Evolutionary conservation across 2,797 vertebrate species (phyloP).

Genomic region (Semotilus atromaculatus): DNA sequence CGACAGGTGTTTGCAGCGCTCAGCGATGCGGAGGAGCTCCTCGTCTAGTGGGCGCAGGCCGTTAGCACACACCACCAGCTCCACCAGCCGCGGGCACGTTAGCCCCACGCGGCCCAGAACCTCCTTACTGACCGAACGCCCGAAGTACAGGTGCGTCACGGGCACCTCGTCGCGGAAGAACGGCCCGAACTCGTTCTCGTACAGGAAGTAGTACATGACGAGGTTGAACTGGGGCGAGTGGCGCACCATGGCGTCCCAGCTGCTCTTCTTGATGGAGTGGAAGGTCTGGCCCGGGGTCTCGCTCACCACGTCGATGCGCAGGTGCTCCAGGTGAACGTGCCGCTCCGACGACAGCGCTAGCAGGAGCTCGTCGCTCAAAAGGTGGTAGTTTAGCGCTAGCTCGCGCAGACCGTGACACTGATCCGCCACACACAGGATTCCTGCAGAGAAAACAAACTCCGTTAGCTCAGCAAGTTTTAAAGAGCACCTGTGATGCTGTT

Average conservation of each 20-base stretch:
- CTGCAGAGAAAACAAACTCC: conserved; percentile 59
- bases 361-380: conserved; percentile 85
- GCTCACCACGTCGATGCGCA: conserved; percentile 87
- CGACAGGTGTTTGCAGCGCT: conserved; percentile 83
- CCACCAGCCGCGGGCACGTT: conserved; percentile 84
- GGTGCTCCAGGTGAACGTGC: conserved; percentile 85
- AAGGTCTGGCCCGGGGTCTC: conserved; percentile 88
- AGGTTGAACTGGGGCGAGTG: conserved; percentile 89
- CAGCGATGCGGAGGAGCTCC: conserved; percentile 86
- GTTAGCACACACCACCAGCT: conserved; percentile 88
- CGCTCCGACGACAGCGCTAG: conserved; percentile 86
- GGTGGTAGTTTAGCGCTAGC: conserved; percentile 86
- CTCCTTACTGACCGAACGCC: conserved; percentile 87
- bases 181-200: conserved; percentile 86
- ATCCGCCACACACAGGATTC: conserved; percentile 88
- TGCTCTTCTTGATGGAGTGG: conserved; percentile 85
- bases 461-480: not conserved
- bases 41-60: conserved; percentile 85
- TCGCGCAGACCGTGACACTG: conserved; percentile 87
- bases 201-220: conserved; percentile 90
- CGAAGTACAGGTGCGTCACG: conserved; percentile 88
- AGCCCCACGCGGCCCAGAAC: conserved; percentile 86
- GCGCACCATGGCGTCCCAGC: conserved; percentile 88
- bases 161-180: conserved; percentile 87
- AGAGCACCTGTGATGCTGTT: not conserved